Evolutionary conservation across 2,113 vertebrate species (phyloP), one percentile per base, ranked within the genome.

Genomic region (Lonchura striata): DNA sequence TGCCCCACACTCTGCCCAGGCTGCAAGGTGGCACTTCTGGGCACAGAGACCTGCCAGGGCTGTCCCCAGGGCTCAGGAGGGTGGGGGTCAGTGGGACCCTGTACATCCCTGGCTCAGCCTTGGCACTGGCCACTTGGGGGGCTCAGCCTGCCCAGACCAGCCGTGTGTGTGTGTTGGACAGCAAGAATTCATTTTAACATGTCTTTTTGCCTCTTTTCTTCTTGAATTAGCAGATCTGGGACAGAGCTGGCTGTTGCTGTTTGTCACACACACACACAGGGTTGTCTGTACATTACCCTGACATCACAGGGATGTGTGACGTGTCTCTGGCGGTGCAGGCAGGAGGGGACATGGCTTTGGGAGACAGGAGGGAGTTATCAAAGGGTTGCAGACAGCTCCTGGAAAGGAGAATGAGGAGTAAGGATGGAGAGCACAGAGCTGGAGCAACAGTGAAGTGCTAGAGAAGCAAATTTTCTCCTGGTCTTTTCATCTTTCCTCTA

Each of bases 401-500:
- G 91, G 76, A 49, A 92, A 82, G 92, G 37, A 72, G 65, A 64
- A 69, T 46, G 63, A 66, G 50, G 65, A 83, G 75, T 83, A 69
- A 88, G 84, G 85, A 69, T 5, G 1, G 64, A 63, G 70, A 90
- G 70, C 83, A 57, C 18, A 54, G 71, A 85, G 63, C 65, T 46
- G 41, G 70, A 94, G 78, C 1, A 4, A 60, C 44, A 50, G 47
- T 8, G 61, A 88, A 70, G 49, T 6, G 3, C 75, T 44, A 61
- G 72, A 53, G 49, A 84, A 91, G 63, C 60, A 47, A 65, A 66
- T 91, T 66, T 82, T 60, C 52, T 57, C 70, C 23, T 30, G 27
- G 22, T 35, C 63, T 86, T 96, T 92, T 94, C 47, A 77, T 92
- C 57, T 91, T 88, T 57, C 65, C 21, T 70, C 90, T 64, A 52